These are phyloP conservation scores for Apostichopus parvimensis DNA, from an alignment of 35 echinoderm and acorn worm genomes.

Conservation along the genomic window DNA sequence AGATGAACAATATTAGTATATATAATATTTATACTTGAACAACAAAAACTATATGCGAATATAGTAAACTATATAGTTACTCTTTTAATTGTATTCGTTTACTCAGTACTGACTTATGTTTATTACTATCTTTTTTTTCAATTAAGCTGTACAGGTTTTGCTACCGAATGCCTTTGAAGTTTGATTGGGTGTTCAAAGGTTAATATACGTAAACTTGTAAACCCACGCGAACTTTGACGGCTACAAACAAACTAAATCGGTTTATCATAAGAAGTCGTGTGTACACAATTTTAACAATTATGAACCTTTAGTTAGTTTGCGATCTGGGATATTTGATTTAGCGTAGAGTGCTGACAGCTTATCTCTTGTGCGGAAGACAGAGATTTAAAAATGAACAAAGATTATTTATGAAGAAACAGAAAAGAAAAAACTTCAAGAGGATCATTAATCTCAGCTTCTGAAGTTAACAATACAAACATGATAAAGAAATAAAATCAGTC, in stretches of 20 bases:
- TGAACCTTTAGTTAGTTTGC: too few relatives aligned
- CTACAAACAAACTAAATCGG: not conserved
- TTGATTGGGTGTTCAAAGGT: not conserved
- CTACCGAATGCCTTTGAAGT: not conserved
- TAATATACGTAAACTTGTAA: not conserved
- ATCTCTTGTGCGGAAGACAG: not conserved
- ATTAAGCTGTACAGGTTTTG: too few relatives aligned
- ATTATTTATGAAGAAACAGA: not conserved
- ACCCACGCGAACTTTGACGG: not conserved
- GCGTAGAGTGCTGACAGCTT: not conserved
- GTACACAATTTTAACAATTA: not conserved
- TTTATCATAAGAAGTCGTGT: not conserved
- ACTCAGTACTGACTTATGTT: too few relatives aligned
- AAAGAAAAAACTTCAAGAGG: not conserved
- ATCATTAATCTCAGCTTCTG: constrained; percentile 12
- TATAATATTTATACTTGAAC: too few relatives aligned
- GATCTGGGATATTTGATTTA: not conserved
- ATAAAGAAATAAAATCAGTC: not conserved
- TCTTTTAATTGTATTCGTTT: too few relatives aligned
- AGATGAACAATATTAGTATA: too few relatives aligned
- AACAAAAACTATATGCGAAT: too few relatives aligned
- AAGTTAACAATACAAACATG: constrained; percentile 9
- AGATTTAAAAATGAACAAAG: constrained; percentile 8
- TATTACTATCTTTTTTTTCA: too few relatives aligned
- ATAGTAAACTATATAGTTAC: too few relatives aligned